Base-by-base conservation (phyloP, 2,888 invertebrate species). In the Scaptomyza caliginosa region DNA sequence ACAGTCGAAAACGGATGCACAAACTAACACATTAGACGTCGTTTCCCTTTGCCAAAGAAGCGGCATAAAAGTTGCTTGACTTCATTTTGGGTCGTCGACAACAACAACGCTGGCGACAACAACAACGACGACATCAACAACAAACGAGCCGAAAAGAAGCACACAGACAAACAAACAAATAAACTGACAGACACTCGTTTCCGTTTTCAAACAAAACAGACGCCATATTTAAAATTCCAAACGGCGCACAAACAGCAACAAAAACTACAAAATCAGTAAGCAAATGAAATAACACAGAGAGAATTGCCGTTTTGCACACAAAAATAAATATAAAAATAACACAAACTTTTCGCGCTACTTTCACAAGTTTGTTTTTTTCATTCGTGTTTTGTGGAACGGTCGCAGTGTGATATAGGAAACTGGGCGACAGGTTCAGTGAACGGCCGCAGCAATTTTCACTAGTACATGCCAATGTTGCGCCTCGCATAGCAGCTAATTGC, bases 151-250 rank as follows among this genome's bases (percentile, higher is more conserved):
- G 34, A 42, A 39, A 49, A 60, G 40, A 46, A 51, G 42, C 63
- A 64, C 67, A 54, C 63, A 68, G 69, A 70, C 87, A 75, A 74
- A 67, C 81, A 83, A 83, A 70, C 81, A 83, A 83, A 83, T 76
- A 77, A 85, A 77, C 85, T 77, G 87, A 84, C 88, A 84, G 84
- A 84, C 84, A 81, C 75, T 84, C 75, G 88, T 86, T 84, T 84
- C 84, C 84, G 88, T 77, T 84, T 84, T 75, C 73, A 84, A 88
- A 88, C 88, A 84, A 84, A 84, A 75, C 87, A 86, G 88, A 84
- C 84, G 84, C 84, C 84, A 88, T 88, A 84, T 84, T 84, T 84
- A 86, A 84, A 86, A 84, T 88, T 88, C 87, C 85, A 62, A 86
- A 77, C 70, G 66, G 84, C 69, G 45, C 51, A 49, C 76, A 52